phyloP scores from a whole-genome alignment of 2,113 vertebrate genomes.

The Himantopus leucocephalus region DNA sequence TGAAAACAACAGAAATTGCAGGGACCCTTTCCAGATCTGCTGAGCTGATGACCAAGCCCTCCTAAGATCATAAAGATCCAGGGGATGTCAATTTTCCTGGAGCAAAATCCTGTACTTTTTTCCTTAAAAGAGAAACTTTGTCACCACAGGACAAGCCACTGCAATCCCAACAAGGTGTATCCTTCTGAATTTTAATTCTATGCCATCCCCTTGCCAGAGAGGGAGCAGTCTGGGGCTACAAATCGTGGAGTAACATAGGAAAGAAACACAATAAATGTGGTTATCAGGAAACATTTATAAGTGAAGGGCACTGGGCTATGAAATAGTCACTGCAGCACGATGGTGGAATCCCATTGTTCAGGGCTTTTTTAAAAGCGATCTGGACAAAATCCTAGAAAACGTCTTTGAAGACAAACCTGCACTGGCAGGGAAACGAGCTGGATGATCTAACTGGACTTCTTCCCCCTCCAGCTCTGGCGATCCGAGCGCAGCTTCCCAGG shows the following conservation, averaged over 20 bases:
- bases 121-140: not conserved
- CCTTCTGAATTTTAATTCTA: not conserved
- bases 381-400: constrained; percentile 38
- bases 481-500: not conserved
- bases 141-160: fast-evolving
- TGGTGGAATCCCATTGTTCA: not conserved
- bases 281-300: not conserved
- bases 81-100: not conserved
- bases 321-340: fast-evolving
- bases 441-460: not conserved
- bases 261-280: not conserved
- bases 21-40: not conserved
- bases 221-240: not conserved
- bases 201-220: not conserved
- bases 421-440: not conserved
- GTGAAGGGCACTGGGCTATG: not conserved
- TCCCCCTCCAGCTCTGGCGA: not conserved
- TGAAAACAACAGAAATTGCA: not conserved
- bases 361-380: not conserved
- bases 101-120: not conserved
- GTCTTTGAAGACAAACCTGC: constrained; percentile 44
- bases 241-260: not conserved
- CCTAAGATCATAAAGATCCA: not conserved
- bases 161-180: not conserved
- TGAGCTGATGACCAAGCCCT: not conserved